Evolutionary conservation across 2,797 vertebrate species (phyloP), one percentile per base, ranked within the genome.

Genomic region (Sebastes trivittatus): DNA sequence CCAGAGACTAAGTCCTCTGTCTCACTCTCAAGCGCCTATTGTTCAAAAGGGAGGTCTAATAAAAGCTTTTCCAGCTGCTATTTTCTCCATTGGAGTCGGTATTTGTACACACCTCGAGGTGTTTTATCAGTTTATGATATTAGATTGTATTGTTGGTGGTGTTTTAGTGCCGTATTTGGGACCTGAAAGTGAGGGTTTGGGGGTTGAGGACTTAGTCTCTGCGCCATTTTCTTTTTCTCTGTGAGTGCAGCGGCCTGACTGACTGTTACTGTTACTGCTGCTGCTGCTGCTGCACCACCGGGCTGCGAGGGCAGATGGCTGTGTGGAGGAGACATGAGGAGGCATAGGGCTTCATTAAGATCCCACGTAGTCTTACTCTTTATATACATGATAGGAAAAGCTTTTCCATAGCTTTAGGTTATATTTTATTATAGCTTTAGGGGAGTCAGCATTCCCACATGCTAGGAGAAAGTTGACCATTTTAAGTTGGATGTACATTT

Each of bases 151-250:
- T 70, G 78, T 89, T 75, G 49, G 16, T 2, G 0, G 0, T 73
- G 27, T 72, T 84, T 88, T 87, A 61, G 61, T 65, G 11, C 71
- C 85, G 34, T 74, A 93, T 89, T 94, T 91, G 79, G 72, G 82
- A 78, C 80, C 90, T 95, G 93, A 96, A 96, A 96, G 93, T 96
- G 96, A 97, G 96, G 97, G 96, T 98, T 97, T 98, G 97, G 96
- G 97, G 97, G 96, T 97, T 99, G 96, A 96, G 98, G 98, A 99
- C 98, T 99, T 99, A 99, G 98, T 99, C 98, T 99, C 98, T 99
- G 97, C 98, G 98, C 98, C 98, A 99, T 99, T 99, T 99, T 99
- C 97, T 99, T 98, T 99, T 98, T 96, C 14, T 16, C 93, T 94
- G 91, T 34, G 34, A 42, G 38, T 14, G 91, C 94, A 95, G 93